Evolutionary conservation across 2,888 invertebrate species (phyloP).

Genomic region (Epinotia ramella): DNA sequence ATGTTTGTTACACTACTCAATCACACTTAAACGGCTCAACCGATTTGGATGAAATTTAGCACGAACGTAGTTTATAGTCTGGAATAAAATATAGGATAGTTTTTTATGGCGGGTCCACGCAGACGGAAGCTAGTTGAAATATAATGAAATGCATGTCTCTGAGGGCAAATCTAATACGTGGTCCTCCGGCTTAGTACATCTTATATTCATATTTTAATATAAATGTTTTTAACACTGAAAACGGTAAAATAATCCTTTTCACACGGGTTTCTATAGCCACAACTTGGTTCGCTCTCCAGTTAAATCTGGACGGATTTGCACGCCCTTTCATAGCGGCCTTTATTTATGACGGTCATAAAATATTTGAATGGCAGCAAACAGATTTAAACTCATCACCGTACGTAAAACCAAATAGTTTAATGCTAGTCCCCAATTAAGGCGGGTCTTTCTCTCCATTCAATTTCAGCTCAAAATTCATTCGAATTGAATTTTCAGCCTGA

Average conservation of each 20-base stretch:
- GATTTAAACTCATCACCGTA: constrained; percentile 3
- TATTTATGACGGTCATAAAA: constrained; percentile 26
- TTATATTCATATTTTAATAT: too few relatives aligned
- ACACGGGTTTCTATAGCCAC: constrained; percentile 11
- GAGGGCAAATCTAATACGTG: too few relatives aligned
- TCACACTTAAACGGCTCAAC: too few relatives aligned
- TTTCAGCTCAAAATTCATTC: constrained; percentile 9
- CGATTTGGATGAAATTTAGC: too few relatives aligned
- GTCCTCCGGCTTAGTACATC: too few relatives aligned
- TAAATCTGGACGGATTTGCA: constrained; percentile 19
- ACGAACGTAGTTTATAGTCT: too few relatives aligned
- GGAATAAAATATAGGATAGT: too few relatives aligned
- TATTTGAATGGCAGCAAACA: constrained; percentile 25
- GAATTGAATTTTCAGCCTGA: constrained; percentile 12
- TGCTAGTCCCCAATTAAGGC: constrained; percentile 16
- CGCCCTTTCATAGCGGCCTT: constrained; percentile 19
- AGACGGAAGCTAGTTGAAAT: too few relatives aligned
- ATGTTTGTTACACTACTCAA: too few relatives aligned
- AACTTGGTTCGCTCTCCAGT: constrained; percentile 4
- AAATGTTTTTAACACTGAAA: background rate
- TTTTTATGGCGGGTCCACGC: too few relatives aligned
- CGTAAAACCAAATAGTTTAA: constrained; percentile 23
- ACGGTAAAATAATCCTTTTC: constrained; percentile 7
- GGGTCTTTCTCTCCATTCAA: constrained; percentile 3
- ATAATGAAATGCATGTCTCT: too few relatives aligned